Percentiles rank a stretch among this genome's conserved stretches.
These are phyloP conservation scores for Sebastes miniatus DNA, from an alignment of 2,797 vertebrate genomes.

Conservation along the genomic window DNA sequence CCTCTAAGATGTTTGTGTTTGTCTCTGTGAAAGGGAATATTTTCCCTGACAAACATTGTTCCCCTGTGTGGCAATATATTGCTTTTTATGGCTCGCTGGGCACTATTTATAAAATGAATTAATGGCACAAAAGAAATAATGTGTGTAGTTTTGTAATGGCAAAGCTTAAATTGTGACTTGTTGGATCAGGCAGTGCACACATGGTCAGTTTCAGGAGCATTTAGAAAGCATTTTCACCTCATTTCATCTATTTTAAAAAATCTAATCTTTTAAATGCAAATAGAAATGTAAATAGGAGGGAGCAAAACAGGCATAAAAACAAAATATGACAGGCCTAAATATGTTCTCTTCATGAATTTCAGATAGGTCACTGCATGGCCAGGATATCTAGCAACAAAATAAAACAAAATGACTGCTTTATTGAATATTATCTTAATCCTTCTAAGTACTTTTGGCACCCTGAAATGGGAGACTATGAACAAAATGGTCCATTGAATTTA, in stretches of 20 bases:
- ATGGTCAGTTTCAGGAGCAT: not conserved
- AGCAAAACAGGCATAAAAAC: slow-evolving; percentile 6
- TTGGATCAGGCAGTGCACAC: not conserved
- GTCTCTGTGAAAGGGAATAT: slow-evolving; percentile 2
- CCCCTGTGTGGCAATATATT: not conserved
- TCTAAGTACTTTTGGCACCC: slow-evolving; percentile 23
- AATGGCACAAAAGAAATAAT: not conserved
- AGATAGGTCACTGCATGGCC: not conserved
- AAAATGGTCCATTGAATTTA: slow-evolving; percentile 28
- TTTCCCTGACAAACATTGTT: not conserved
- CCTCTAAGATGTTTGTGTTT: not conserved
- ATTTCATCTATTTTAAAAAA: not conserved
- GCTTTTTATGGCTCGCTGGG: not conserved
- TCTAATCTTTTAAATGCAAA: not conserved
- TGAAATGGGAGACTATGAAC: slow-evolving; percentile 24
- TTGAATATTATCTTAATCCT: slow-evolving; percentile 50
- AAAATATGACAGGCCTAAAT: not conserved
- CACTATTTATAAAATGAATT: not conserved
- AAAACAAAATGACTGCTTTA: slow-evolving; percentile 15
- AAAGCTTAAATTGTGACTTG: not conserved
- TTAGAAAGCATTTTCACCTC: not conserved
- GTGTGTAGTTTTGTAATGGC: not conserved
- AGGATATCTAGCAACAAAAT: slow-evolving; percentile 17
- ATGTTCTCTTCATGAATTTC: slow-evolving; percentile 20
- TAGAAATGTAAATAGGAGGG: not conserved